Evolutionary conservation across 1,140 invertebrate genomes (phyloP).

Genomic region (Sminthurides bifidus): DNA sequence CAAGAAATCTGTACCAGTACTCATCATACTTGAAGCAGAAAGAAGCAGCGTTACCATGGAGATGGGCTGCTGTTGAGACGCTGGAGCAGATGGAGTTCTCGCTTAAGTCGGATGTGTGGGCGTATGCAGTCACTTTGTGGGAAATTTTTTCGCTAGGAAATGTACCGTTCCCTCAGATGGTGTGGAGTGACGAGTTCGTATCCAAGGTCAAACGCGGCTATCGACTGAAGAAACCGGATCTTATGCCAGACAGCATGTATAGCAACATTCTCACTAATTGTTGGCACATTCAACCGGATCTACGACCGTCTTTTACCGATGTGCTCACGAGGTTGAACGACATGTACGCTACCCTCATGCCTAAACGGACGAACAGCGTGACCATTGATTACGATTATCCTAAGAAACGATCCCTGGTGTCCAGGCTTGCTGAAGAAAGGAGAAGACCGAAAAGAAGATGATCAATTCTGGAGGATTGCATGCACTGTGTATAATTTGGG

Average conservation of each 20-base stretch:
- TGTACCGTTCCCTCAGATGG: slow-evolving; percentile 22
- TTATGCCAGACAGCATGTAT: not conserved
- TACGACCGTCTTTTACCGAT: slow-evolving; percentile 20
- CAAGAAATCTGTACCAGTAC: slow-evolving; percentile 7
- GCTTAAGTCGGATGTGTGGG: slow-evolving; percentile 75
- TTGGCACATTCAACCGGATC: not conserved
- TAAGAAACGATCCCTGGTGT: too few relatives aligned
- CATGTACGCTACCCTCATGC: too few relatives aligned
- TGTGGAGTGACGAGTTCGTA: not conserved
- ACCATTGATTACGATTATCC: too few relatives aligned
- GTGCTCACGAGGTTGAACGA: too few relatives aligned
- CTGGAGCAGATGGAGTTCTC: slow-evolving; percentile 63
- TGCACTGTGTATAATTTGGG: too few relatives aligned
- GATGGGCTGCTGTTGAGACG: slow-evolving; percentile 81
- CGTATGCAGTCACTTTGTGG: slow-evolving; percentile 73
- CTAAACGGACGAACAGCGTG: too few relatives aligned
- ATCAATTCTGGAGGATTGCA: too few relatives aligned
- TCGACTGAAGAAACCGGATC: not conserved
- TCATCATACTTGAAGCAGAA: slow-evolving; percentile 4
- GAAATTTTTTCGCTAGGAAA: slow-evolving; percentile 60
- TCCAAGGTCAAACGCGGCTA: not conserved
- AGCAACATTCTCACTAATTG: not conserved
- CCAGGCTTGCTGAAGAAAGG: too few relatives aligned
- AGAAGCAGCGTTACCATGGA: slow-evolving; percentile 45
- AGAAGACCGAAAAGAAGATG: too few relatives aligned